Evolutionary conservation across 2,797 vertebrate genomes (phyloP).

Genomic region (Neopelma chrysocephalum): DNA sequence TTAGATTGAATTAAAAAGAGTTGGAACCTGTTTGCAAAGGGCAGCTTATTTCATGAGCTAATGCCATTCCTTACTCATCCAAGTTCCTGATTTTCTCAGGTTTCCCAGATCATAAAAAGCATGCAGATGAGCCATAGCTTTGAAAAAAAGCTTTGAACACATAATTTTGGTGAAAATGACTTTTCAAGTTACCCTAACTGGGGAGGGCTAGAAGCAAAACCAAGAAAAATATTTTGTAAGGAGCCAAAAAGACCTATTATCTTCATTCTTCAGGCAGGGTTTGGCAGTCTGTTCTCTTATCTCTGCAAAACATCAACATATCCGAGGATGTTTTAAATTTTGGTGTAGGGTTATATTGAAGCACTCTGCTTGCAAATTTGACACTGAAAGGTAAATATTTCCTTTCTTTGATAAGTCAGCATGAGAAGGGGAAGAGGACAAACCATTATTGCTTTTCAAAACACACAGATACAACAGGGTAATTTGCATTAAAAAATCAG

Average conservation of each 20-base stretch:
- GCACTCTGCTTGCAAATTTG: neutral
- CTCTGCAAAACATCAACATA: neutral
- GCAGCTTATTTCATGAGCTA: neutral
- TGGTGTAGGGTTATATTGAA: neutral
- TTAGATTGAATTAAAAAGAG: neutral
- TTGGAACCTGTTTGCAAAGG: neutral
- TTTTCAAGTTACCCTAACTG: neutral
- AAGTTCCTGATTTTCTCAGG: neutral
- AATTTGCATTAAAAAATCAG: neutral
- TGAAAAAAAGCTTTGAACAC: neutral
- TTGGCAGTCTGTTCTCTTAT: neutral
- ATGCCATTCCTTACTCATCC: neutral
- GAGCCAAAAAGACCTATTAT: neutral
- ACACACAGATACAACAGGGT: neutral
- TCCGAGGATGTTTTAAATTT: neutral
- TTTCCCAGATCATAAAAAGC: neutral
- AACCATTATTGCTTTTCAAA: neutral
- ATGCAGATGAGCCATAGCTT: neutral
- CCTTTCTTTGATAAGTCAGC: neutral
- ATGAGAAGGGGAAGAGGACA: neutral
- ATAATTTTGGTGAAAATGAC: neutral
- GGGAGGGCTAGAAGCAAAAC: neutral
- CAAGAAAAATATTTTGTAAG: neutral
- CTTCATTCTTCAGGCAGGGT: neutral
- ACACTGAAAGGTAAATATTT: neutral